Percentiles rank a stretch among this genome's conserved stretches.
phyloP scores from a whole-genome alignment of 2,888 invertebrate species.

The Imbricaverruca yamaguchii region DNA sequence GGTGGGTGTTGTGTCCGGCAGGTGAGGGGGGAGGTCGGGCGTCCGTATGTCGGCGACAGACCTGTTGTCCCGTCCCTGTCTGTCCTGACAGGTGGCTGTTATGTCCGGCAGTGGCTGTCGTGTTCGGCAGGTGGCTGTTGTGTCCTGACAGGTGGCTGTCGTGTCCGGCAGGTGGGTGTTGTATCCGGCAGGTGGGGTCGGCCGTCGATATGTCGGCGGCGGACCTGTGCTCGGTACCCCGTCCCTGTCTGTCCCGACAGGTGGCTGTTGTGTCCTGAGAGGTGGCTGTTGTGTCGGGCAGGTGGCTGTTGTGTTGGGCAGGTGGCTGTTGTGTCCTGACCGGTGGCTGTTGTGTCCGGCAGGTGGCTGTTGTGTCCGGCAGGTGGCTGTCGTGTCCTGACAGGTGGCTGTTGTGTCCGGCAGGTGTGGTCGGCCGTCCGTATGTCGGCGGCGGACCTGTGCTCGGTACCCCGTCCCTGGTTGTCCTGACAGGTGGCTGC shows the following conservation, averaged over 20 bases:
- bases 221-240: background rate
- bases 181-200: background rate
- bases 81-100: background rate
- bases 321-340: too few relatives aligned
- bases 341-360: background rate
- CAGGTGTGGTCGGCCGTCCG: background rate
- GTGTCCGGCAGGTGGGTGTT: too few relatives aligned
- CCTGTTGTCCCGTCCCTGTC: too few relatives aligned
- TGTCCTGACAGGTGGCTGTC: too few relatives aligned
- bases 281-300: background rate
- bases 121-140: too few relatives aligned
- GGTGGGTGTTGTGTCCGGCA: background rate
- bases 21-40: background rate
- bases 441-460: too few relatives aligned
- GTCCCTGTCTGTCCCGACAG: background rate
- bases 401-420: background rate
- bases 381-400: background rate
- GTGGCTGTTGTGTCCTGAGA: too few relatives aligned
- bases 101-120: too few relatives aligned
- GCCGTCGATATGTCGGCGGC: background rate
- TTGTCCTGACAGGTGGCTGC: too few relatives aligned
- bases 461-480: background rate
- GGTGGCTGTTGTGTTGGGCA: too few relatives aligned
- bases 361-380: too few relatives aligned
- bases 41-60: background rate